Evolutionary conservation across 2,888 invertebrate genomes (phyloP).

Genomic region (Liodrosophila aerea): DNA sequence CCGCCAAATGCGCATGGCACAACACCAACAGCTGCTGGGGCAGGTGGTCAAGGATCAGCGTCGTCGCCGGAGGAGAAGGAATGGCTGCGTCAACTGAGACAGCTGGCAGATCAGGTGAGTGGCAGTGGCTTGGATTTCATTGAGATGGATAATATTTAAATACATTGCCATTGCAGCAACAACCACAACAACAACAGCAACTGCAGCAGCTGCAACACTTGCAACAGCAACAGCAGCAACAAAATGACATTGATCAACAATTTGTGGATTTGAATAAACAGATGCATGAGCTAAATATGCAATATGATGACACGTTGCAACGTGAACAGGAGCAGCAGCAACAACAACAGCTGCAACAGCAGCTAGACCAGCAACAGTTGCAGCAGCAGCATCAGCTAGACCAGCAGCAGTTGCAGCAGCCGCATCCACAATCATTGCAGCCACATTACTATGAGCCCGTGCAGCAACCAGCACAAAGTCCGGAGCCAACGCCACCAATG

Average conservation of each 20-base stretch:
- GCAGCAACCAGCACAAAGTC: constrained; percentile 11
- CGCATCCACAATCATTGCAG: too few species aligned
- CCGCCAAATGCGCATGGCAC: constrained; percentile 55
- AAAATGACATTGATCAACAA: constrained; percentile 79
- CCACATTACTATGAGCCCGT: constrained; percentile 14
- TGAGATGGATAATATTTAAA: too few species aligned
- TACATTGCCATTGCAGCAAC: constrained; percentile 39
- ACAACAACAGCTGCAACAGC: constrained; percentile 20
- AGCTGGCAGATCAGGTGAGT: constrained; percentile 62
- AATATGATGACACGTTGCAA: constrained; percentile 66
- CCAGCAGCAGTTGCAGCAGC: constrained; percentile 12
- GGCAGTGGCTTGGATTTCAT: too few species aligned
- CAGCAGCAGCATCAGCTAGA: constrained; percentile 22
- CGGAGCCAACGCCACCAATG: constrained; percentile 32
- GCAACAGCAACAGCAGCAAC: constrained; percentile 56
- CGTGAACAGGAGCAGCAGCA: constrained; percentile 43
- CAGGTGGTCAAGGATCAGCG: constrained; percentile 12
- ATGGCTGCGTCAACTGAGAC: constrained; percentile 81
- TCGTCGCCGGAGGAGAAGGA: constrained; percentile 74
- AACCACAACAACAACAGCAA: constrained; percentile 45
- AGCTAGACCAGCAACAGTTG: constrained; percentile 29
- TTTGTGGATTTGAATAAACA: constrained; percentile 81
- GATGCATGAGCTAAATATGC: constrained; percentile 81
- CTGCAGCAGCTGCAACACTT: constrained; percentile 59
- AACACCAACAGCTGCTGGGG: constrained; percentile 30